Evolutionary conservation across 2,113 vertebrate species (phyloP).

Genomic region (Phrynosoma blainvillii): DNA sequence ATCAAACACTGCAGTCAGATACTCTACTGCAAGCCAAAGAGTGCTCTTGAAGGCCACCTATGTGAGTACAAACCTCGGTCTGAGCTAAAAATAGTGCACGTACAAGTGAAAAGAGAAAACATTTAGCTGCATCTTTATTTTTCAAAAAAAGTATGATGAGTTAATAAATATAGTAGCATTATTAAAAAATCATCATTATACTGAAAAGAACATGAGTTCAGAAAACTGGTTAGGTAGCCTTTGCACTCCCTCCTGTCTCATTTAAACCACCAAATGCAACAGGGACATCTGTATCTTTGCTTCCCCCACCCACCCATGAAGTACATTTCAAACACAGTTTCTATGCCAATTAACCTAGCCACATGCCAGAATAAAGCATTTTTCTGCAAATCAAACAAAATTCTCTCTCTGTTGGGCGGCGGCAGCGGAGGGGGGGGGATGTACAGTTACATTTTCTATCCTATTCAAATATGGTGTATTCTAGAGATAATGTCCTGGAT

Average conservation of each 20-base stretch:
- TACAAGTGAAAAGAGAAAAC: neutral
- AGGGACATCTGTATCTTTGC: neutral
- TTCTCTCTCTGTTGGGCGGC: neutral
- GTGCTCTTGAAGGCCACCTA: accelerated
- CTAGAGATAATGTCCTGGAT: neutral
- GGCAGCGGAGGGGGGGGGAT: no score
- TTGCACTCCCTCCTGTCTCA: neutral
- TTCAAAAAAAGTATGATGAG: neutral
- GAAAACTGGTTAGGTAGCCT: neutral
- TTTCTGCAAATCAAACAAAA: neutral
- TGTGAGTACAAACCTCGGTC: neutral
- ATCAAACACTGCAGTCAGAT: neutral
- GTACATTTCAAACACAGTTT: neutral
- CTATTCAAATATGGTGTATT: neutral
- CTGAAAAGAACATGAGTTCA: neutral
- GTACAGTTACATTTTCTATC: neutral
- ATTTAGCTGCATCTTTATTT: neutral
- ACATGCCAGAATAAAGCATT: neutral
- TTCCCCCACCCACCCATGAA: neutral
- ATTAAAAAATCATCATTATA: neutral
- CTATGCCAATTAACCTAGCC: neutral
- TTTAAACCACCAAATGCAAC: neutral
- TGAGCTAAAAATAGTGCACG: neutral
- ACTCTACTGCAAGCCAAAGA: neutral
- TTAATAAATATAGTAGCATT: neutral